phyloP scores from a whole-genome alignment of 1,140 invertebrate genomes.

The Chrysopa pallens region DNA sequence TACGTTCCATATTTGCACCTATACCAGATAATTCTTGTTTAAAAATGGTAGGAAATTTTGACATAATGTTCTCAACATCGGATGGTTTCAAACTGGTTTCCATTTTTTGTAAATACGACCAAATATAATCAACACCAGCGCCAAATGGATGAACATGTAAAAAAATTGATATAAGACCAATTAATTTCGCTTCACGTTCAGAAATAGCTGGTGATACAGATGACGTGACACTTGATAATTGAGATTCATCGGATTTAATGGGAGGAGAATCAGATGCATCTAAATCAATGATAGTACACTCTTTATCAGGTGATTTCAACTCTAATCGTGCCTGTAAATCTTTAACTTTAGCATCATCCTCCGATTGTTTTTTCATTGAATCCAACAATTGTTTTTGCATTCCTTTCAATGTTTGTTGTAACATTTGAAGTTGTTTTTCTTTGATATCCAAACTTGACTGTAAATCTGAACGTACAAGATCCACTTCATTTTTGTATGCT shows the following conservation, averaged over 20 bases:
- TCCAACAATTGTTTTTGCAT: slow-evolving; percentile 61
- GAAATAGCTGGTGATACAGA: slow-evolving; percentile 2
- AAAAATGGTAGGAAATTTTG: slow-evolving; percentile 57
- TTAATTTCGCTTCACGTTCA: slow-evolving; percentile 39
- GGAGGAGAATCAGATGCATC: slow-evolving; percentile 13
- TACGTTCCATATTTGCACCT: slow-evolving; percentile 55
- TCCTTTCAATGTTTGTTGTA: slow-evolving; percentile 61
- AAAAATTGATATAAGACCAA: slow-evolving; percentile 65
- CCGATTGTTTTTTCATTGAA: slow-evolving; percentile 37
- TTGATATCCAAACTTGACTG: slow-evolving; percentile 32
- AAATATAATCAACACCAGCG: slow-evolving; percentile 66
- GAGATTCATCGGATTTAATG: slow-evolving; percentile 3
- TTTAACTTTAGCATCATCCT: slow-evolving; percentile 39
- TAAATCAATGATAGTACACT: slow-evolving; percentile 17
- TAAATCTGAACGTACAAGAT: slow-evolving; percentile 31
- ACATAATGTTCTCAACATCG: slow-evolving; percentile 57
- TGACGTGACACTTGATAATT: neutral
- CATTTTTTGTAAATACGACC: slow-evolving; percentile 65
- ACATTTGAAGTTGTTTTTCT: slow-evolving; percentile 50
- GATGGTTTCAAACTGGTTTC: slow-evolving; percentile 42
- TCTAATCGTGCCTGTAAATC: slow-evolving; percentile 35
- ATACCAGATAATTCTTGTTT: slow-evolving; percentile 54
- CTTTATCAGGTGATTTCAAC: slow-evolving; percentile 14
- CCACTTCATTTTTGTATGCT: slow-evolving; percentile 84
- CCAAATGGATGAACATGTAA: slow-evolving; percentile 77